Percentiles rank a stretch among this genome's conserved stretches.
Conservation (phyloP, 2,888 invertebrate genomes). For the Cactoblastis cactorum region DNA sequence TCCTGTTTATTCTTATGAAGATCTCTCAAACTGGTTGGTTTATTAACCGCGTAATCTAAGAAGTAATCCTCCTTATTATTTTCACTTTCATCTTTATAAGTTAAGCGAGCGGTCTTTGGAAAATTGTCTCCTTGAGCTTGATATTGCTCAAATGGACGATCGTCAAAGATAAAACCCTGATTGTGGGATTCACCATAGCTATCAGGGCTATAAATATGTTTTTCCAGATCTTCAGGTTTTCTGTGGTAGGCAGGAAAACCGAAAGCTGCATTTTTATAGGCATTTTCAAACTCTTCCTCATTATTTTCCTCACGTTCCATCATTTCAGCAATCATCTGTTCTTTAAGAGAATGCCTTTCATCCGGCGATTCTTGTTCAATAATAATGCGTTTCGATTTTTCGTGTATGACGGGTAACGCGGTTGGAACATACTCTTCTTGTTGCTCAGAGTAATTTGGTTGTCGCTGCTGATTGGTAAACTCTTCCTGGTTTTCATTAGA, state of each 20-base stretch:
- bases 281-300: conserved; percentile 69
- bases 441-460: conserved; percentile 25
- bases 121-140: conserved; percentile 54
- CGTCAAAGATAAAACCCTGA: conserved; percentile 43
- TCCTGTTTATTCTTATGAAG: conserved; percentile 52
- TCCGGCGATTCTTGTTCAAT: conserved; percentile 58
- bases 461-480: conserved; percentile 20
- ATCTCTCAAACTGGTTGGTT: conserved; percentile 55
- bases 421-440: conserved; percentile 23
- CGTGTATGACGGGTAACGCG: conserved; percentile 37
- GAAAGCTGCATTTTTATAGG: conserved; percentile 62
- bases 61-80: conserved; percentile 60
- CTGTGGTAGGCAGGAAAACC: conserved; percentile 62
- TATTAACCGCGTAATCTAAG: conserved; percentile 55
- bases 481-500: conserved; percentile 14
- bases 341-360: conserved; percentile 45
- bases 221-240: conserved; percentile 46
- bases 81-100: conserved; percentile 58
- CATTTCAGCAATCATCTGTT: conserved; percentile 49
- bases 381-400: conserved; percentile 56
- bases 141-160: conserved; percentile 58
- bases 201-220: conserved; percentile 57
- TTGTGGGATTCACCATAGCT: conserved; percentile 49
- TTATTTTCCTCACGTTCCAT: conserved; percentile 57
- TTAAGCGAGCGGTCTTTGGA: conserved; percentile 51